Evolutionary conservation across 2,113 vertebrate genomes (phyloP), one percentile per base, ranked within the genome.

Genomic region (Electrona antarctica): DNA sequence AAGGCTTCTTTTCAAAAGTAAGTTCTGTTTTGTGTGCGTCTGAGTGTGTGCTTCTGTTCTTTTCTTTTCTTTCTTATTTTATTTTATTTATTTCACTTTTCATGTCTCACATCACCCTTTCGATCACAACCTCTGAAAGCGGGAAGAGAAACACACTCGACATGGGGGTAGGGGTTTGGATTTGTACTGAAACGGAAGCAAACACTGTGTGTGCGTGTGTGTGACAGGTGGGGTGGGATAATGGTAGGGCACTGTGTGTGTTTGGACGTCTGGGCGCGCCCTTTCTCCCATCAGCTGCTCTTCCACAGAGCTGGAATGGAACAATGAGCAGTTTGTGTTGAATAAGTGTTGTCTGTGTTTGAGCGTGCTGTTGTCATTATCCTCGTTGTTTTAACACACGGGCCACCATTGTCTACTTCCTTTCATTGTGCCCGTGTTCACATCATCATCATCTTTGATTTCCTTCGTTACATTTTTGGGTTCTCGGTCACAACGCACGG

Each of bases 1-100:
- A 98, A 95, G 96, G 96, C 97, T 98, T 99, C 96, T 98, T 99
- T 99, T 93, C 93, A 95, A 98, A 99, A 99, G 97, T 99, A 99
- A 99, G 98, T 99, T 94, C 64, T 93, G 91, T 92, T 87, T 81
- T 85, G 88, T 92, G 89, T 87, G 46, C 28, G 73, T 84, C 68
- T 83, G 67, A 79, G 79, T 88, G 83, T 82, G 60, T 83, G 66
- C 73, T 57, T 75, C 56, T 51, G 65, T 77, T 47, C 6, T 71
- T 57, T n/a, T 74, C 58, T 13, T 74, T 48, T 12, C 71, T 15
- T 4, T 64, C 70, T 64, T 71, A 47, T n/a, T n/a, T 8, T 41
- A 41, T 41, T 41, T 41, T 41, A 6, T 41, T 41, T 41, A 41
- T 3, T 6, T 28, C 57, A 61, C 69, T 71, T 79, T 62, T 84